These are phyloP conservation scores for Zaprionus taronus DNA, from an alignment of 1,140 invertebrate species.

Conservation along the genomic window DNA sequence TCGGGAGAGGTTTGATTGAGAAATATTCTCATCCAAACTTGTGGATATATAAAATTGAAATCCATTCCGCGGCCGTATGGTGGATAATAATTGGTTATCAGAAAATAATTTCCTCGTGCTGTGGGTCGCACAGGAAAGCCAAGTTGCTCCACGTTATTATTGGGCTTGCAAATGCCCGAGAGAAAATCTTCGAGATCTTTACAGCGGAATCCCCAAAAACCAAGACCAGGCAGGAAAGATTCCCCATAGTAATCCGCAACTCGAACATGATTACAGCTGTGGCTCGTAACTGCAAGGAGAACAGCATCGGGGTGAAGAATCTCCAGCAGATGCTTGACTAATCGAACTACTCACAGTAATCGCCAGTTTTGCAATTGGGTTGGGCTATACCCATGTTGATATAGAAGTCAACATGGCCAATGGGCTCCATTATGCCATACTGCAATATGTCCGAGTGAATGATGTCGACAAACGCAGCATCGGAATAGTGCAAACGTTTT, in stretches of 20 bases:
- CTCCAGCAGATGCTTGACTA: not conserved
- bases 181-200: not conserved
- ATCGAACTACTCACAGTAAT: conserved; percentile 14
- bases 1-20: not conserved
- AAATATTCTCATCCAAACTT: not conserved
- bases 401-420: conserved; percentile 56
- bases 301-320: not conserved
- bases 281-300: conserved; percentile 5
- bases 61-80: not conserved
- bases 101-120: not conserved
- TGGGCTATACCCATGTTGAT: conserved; percentile 39
- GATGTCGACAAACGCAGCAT: conserved; percentile 54
- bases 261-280: conserved; percentile 36
- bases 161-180: not conserved
- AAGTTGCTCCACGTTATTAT: not conserved
- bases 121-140: not conserved
- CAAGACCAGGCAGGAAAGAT: conserved; percentile 11
- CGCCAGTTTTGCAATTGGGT: conserved; percentile 32
- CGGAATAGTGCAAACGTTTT: conserved; percentile 31
- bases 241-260: conserved; percentile 30
- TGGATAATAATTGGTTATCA: not conserved
- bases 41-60: not conserved
- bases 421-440: conserved; percentile 23
- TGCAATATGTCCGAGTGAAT: conserved; percentile 48
- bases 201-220: conserved; percentile 31